These are phyloP conservation scores for Microtus richardsoni DNA, from an alignment of 2,113 vertebrate genomes.

Conservation along the genomic window DNA sequence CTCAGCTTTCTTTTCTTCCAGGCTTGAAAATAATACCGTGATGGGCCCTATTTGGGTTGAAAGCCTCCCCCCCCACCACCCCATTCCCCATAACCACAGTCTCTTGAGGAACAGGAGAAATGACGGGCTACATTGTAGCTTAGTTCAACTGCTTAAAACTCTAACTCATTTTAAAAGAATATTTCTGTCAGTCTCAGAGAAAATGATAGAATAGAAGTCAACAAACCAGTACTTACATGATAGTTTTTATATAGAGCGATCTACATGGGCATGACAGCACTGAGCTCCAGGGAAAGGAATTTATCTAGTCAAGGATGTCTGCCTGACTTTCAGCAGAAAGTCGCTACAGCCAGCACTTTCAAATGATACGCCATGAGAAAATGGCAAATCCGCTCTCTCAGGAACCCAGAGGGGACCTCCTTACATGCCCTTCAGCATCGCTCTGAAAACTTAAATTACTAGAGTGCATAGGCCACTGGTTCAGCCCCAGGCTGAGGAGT, in stretches of 20 bases:
- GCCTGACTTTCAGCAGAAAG: background rate
- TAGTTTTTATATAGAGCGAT: background rate
- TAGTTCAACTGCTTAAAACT: background rate
- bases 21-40: background rate
- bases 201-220: background rate
- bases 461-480: background rate
- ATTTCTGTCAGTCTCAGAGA: background rate
- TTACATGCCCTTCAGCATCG: background rate
- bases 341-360: background rate
- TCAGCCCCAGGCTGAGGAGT: background rate
- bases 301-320: background rate
- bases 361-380: background rate
- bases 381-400: background rate
- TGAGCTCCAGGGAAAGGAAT: background rate
- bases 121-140: background rate
- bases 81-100: background rate
- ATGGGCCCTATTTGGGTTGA: background rate
- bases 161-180: background rate
- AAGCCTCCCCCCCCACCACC: background rate
- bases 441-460: background rate
- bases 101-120: background rate
- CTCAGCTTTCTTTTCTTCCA: constrained; percentile 1
- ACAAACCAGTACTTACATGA: background rate
- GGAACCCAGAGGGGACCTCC: background rate
- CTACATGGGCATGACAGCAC: background rate